These are phyloP conservation scores for Heteronetta atricapilla DNA, from an alignment of 2,113 vertebrate species.

Conservation along the genomic window DNA sequence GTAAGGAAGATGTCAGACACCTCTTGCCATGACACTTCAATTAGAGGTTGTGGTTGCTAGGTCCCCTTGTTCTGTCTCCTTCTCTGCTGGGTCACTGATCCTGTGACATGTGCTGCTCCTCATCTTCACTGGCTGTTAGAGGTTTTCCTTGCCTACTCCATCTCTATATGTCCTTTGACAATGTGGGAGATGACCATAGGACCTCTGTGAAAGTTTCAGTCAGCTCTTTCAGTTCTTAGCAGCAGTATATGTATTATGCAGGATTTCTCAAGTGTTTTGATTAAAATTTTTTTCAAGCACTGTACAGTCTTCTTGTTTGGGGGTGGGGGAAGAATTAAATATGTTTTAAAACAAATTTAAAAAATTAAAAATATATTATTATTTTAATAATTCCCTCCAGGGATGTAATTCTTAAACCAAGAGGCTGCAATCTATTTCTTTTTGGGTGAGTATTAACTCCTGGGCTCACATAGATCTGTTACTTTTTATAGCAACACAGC, in stretches of 20 bases:
- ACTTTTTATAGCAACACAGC: neutral
- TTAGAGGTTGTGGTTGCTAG: neutral
- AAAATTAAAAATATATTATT: too few species aligned
- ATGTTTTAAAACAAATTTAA: neutral
- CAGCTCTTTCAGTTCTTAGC: neutral
- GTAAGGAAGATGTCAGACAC: neutral
- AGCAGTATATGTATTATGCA: neutral
- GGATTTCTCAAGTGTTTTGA: neutral
- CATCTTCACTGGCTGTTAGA: neutral
- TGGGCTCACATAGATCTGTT: neutral
- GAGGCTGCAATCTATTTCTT: neutral
- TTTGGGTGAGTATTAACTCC: neutral
- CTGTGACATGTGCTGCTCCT: neutral
- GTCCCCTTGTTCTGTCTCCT: accelerated
- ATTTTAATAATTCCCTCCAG: neutral
- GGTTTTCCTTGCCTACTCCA: neutral
- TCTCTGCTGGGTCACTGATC: neutral
- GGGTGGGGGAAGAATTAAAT: neutral
- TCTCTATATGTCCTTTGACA: neutral
- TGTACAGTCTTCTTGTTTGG: neutral
- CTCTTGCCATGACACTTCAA: neutral
- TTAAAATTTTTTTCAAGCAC: neutral
- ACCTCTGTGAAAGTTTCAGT: neutral
- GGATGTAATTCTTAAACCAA: neutral
- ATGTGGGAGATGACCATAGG: neutral